phyloP scores from a whole-genome alignment of 2,888 invertebrate species.

The Ryuthela nishihirai region DNA sequence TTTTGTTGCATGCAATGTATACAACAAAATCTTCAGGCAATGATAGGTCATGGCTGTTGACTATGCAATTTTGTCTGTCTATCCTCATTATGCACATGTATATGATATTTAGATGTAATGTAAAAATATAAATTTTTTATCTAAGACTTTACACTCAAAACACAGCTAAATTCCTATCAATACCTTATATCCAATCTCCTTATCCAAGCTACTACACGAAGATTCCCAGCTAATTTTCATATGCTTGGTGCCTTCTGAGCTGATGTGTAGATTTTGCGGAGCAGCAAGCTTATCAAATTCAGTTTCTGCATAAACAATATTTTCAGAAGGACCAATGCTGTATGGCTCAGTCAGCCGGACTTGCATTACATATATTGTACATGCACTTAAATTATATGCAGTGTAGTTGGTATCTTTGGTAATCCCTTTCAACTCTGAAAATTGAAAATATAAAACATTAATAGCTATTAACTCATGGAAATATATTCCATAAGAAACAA shows the following conservation, averaged over 20 bases:
- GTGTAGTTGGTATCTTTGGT: constrained; percentile 58
- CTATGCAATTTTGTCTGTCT: too few species aligned
- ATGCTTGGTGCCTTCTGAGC: constrained; percentile 44
- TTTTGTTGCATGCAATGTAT: too few species aligned
- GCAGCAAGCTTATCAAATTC: constrained; percentile 63
- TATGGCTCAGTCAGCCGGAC: constrained; percentile 63
- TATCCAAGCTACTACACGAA: constrained; percentile 60
- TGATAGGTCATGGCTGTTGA: too few species aligned
- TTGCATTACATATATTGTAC: constrained; percentile 68
- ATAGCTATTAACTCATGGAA: too few species aligned
- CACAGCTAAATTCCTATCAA: too few species aligned
- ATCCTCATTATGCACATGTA: too few species aligned
- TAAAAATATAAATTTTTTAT: too few species aligned
- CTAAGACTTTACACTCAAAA: too few species aligned
- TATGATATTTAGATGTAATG: too few species aligned
- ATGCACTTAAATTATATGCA: constrained; percentile 64
- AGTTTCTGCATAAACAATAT: constrained; percentile 58
- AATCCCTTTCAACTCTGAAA: constrained; percentile 18
- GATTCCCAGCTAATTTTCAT: constrained; percentile 68
- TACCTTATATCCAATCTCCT: constrained; percentile 61
- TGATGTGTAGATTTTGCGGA: constrained; percentile 63
- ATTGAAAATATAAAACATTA: neutral
- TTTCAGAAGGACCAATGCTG: constrained; percentile 64
- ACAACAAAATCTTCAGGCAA: too few species aligned
- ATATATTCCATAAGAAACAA: too few species aligned